Evolutionary conservation across 2,113 vertebrate species (phyloP), one percentile per base, ranked within the genome.

Genomic region (Neodontobutis hainanensis): DNA sequence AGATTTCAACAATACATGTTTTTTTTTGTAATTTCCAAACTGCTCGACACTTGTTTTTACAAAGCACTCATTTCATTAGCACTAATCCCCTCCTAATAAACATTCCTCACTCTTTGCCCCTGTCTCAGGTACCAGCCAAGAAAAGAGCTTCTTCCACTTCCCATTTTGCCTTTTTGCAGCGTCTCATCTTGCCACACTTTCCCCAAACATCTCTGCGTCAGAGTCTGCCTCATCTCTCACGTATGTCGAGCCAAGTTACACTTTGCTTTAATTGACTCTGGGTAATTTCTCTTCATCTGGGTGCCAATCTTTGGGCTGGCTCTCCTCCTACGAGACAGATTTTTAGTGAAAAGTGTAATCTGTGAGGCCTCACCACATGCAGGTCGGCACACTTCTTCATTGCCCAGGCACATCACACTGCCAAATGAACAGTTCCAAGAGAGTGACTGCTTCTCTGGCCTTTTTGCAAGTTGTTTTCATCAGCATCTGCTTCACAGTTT

Each of bases 271-370:
- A 79, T 8, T 67, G 67, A 75, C 61, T 75, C 19, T 74, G 59
- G 73, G 71, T 70, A 51, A 75, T 77, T 63, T 44, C 67, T 67
- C 66, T 77, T 73, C 73, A 44, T 81, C 70, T 81, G 75, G 57
- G 61, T 46, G 72, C 68, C 57, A 75, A 62, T 77, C 81, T 81
- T 70, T 61, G 65, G 47, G 70, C 67, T 61, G 68, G 65, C 61
- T 78, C 72, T 80, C 76, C 72, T 87, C 80, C 80, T 68, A 70
- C 70, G 16, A 14, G 73, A 79, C 75, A 82, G 65, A 63, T 78
- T 80, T 68, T 68, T 68, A 66, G 65, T 73, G 38, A 57, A 77
- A 80, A 59, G 68, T 65, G 45, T 73, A 55, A 76, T 73, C 43
- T 65, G 69, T 76, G 58, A 48, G 56, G 64, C 46, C 12, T 27